phyloP scores from a whole-genome alignment of 2,888 invertebrate genomes.

The Lysandra bellargus region DNA sequence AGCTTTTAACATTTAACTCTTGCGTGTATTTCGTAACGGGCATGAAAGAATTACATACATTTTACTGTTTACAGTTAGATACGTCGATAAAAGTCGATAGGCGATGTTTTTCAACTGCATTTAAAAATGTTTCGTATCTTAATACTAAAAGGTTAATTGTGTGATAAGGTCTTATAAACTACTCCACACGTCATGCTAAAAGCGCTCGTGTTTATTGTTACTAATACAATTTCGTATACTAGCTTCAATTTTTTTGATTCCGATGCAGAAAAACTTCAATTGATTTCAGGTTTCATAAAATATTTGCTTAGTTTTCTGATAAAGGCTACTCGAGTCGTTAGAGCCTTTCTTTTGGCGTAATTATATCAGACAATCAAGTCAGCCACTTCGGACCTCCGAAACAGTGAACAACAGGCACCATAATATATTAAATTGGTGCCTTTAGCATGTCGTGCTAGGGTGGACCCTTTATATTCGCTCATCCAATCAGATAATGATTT shows the following conservation, averaged over 20 bases:
- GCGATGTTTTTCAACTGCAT: background rate
- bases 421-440: background rate
- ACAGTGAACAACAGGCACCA: background rate
- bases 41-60: background rate
- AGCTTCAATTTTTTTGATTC: background rate
- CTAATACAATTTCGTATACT: background rate
- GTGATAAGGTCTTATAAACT: background rate
- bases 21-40: background rate
- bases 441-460: background rate
- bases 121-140: background rate
- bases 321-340: too few species aligned
- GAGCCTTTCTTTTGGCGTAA: too few species aligned
- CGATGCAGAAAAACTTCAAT: too few species aligned
- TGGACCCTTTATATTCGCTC: background rate
- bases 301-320: too few species aligned
- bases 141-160: background rate
- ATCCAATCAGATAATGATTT: background rate
- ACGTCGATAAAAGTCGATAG: conserved; percentile 8
- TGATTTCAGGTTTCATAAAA: too few species aligned
- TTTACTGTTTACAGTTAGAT: background rate
- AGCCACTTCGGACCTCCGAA: background rate
- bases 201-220: too few species aligned
- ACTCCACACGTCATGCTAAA: background rate
- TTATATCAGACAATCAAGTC: too few species aligned
- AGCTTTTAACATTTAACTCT: background rate